Evolutionary conservation across 1,140 invertebrate genomes (phyloP), one percentile per base, ranked within the genome.

Genomic region (Maconellicoccus hirsutus): DNA sequence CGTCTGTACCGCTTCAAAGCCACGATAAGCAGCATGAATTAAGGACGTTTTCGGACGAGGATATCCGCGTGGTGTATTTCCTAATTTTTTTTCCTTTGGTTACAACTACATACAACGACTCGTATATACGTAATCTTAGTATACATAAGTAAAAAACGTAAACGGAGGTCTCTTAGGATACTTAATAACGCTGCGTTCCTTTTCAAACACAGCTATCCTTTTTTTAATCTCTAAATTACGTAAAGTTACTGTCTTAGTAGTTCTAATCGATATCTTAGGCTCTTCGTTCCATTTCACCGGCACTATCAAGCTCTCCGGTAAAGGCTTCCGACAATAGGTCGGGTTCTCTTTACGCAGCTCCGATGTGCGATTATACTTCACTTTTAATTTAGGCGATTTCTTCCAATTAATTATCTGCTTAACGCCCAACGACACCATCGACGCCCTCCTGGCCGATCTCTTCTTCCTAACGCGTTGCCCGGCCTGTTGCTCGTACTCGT

Each of bases 101-200:
- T n/a, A n/a, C n/a, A n/a, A n/a, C n/a, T n/a, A n/a, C n/a, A n/a
- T n/a, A n/a, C n/a, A n/a, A n/a, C n/a, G n/a, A n/a, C n/a, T n/a
- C n/a, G n/a, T n/a, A n/a, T n/a, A n/a, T n/a, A n/a, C n/a, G n/a
- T n/a, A n/a, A n/a, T 19, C 52, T n/a, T 19, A 59, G 52, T 23
- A 66, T 26, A 25, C 61, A 25, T 23, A 66, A 3, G 22, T 14
- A 25, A 14, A 23, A 23, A 25, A 25, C 61, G 61, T 66, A 66
- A 66, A 66, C 25, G 61, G 61, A 2, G 61, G 61, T 16, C 61
- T 66, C 22, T 66, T 26, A 2, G 61, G 61, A 66, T 66, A 66
- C 25, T 66, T 66, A 23, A 23, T 16, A 2, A 25, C 25, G 10
- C 10, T 16, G 6, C 22, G 61, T 25, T 66, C 10, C 25, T 26